A percentile compares a stretch with the other conserved stretches of the same genome.
These are phyloP conservation scores for Bubalus kerabau DNA, from an alignment of 2,113 vertebrate genomes.

Conservation along the genomic window DNA sequence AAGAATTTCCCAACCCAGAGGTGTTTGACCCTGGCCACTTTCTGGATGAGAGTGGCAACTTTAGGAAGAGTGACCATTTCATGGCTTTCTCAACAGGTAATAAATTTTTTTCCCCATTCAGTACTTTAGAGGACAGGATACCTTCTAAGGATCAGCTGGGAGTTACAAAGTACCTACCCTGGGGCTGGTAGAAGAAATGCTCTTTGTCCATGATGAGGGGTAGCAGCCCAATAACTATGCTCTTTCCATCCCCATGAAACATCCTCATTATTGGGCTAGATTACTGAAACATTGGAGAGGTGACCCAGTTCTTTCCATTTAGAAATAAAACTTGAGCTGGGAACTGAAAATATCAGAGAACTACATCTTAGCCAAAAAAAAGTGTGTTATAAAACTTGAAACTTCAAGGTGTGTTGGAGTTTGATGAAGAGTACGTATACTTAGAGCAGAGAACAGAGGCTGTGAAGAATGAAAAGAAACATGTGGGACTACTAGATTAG, in stretches of 20 bases:
- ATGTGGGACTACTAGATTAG: no score
- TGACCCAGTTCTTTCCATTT: neutral
- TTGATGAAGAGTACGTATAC: neutral
- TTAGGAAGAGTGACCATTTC: slow-evolving; percentile 79
- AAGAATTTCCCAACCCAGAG: slow-evolving; percentile 75
- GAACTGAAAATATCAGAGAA: neutral
- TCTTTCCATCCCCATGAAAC: neutral
- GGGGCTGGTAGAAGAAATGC: neutral
- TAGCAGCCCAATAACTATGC: neutral
- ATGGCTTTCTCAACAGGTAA: slow-evolving; percentile 82
- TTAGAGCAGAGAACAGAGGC: neutral
- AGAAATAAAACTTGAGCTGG: neutral
- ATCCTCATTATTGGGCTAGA: neutral
- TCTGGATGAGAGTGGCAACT: slow-evolving; percentile 71
- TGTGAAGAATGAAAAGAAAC: neutral
- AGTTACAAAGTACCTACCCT: neutral
- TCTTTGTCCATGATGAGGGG: neutral
- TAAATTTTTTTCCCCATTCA: neutral
- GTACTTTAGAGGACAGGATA: neutral
- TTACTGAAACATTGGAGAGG: neutral
- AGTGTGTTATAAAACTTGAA: neutral
- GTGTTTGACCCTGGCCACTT: slow-evolving; percentile 80
- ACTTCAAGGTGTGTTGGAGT: no score
- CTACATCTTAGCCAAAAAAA: neutral
- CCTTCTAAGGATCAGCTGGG: neutral